Base-by-base conservation (phyloP, 2,113 vertebrate genomes). In the Hypomesus transpacificus region DNA sequence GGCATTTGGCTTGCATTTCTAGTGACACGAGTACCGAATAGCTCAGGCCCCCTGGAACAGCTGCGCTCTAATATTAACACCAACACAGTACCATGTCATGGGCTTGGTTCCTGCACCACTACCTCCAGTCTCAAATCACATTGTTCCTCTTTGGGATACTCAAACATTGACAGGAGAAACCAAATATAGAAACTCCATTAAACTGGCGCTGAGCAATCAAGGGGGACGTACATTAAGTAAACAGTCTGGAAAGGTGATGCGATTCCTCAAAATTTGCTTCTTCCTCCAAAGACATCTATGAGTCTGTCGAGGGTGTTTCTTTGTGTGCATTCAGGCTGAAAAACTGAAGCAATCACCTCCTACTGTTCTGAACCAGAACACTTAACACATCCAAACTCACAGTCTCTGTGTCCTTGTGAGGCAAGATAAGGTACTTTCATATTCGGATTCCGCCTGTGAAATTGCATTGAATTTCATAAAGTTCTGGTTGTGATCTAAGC, bases 21-120 rank as follows among this genome's bases (percentile, higher is more conserved):
- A 59, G 75, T 75, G 74, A 74, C 53, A 66, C 17, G 62, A 24
- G 68, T 18, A 53, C 4, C 28, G 50, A 68, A 68, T 50, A 34
- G 53, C 64, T 68, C 34, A 31, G 59, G 22, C 50, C 18, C 16
- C 58, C 66, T 34, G 16, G 60, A 66, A 80, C 69, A 75, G 72
- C 75, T 70, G 74, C 67, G 39, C 50, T 28, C 59, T 31, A 59
- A 78, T 26, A 78, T 71, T 73, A 66, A 74, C 73, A 81, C 79
- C 73, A 80, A 72, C 56, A 46, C 34, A 65, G 39, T 39, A 50
- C 20, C 68, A 22, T 60, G 64, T 53, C 28, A 66, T 34, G 74
- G 22, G 64, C 39, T 56, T 11, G 54, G 31, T 60, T 50, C 54
- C 54, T 60, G 22, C 66, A n/a, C 58, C 76, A 24, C 11, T 1